Evolutionary conservation across 1,140 invertebrate genomes (phyloP), one percentile per base, ranked within the genome.

Genomic region (Drosophila lacteicornis): DNA sequence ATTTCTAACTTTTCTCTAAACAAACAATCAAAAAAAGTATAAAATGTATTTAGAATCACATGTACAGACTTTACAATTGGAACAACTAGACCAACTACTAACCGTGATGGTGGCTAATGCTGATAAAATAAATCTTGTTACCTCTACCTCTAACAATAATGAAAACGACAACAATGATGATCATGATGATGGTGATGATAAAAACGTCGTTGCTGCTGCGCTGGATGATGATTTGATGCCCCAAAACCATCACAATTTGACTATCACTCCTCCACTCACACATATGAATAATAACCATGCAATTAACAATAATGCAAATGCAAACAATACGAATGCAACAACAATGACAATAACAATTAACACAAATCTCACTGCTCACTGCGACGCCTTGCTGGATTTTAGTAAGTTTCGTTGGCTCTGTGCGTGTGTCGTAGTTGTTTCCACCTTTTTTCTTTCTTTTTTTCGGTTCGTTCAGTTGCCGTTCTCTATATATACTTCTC

Each of bases 21-120:
- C 45, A 75, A 75, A 75, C 40, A 78, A 78, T 60, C 43, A 75
- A 58, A 66, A 56, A 40, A 84, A 53, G 80, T 90, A 56, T 36
- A 79, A 92, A 93, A 93, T 92, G 90, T 92, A 91, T 92, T 91
- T 90, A 95, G 94, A 94, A 92, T 94, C 94, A 92, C 94, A 95
- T 91, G 94, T 94, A 91, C 94, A 95, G 93, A 94, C 94, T 92
- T 93, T 94, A 75, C 94, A 94, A 93, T 94, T 95, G 93, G 94
- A 95, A 90, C 93, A 94, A 90, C 93, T 95, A 93, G 94, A 95
- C 94, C 94, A 94, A 92, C 94, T 94, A 92, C 82, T 90, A 83
- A 84, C 19, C 53, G 53, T 81, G 91, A 80, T 92, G 91, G 84
- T 92, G 91, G 91, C 88, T 91, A 92, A 92, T 92, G 87, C 92